phyloP scores from a whole-genome alignment of 2,797 vertebrate genomes.

The Cuniculus paca region DNA sequence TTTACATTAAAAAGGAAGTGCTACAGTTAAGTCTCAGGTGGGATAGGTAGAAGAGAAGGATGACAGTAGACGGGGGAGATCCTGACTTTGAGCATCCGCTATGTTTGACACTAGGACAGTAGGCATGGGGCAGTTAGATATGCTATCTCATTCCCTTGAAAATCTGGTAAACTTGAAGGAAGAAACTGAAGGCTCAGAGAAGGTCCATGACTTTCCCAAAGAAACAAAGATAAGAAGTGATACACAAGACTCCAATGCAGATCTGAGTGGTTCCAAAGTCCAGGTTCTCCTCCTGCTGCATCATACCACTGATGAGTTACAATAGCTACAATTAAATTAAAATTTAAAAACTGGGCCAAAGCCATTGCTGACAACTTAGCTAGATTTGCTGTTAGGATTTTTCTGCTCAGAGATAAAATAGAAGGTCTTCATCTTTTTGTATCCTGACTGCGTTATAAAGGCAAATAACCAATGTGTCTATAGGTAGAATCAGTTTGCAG shows the following conservation, averaged over 20 bases:
- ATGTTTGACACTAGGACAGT: not conserved
- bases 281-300: not conserved
- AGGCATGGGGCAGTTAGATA: not conserved
- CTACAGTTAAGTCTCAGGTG: not conserved
- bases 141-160: not conserved
- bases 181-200: not conserved
- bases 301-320: conserved; percentile 82
- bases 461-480: not conserved
- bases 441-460: not conserved
- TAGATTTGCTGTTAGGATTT: not conserved
- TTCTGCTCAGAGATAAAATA: conserved; percentile 15
- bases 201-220: not conserved
- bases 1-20: conserved; percentile 20
- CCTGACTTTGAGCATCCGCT: not conserved
- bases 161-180: not conserved
- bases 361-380: conserved; percentile 39
- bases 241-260: not conserved
- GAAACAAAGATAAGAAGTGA: not conserved
- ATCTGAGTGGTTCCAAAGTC: not conserved
- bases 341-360: conserved; percentile 69
- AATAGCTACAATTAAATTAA: conserved; percentile 87
- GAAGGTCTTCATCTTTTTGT: not conserved
- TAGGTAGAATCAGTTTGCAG: not conserved
- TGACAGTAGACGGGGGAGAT: too few relatives aligned
- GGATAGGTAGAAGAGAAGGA: not conserved